Conservation (phyloP, 2,888 invertebrate genomes). For the Rhaphigaster nebulosa region DNA sequence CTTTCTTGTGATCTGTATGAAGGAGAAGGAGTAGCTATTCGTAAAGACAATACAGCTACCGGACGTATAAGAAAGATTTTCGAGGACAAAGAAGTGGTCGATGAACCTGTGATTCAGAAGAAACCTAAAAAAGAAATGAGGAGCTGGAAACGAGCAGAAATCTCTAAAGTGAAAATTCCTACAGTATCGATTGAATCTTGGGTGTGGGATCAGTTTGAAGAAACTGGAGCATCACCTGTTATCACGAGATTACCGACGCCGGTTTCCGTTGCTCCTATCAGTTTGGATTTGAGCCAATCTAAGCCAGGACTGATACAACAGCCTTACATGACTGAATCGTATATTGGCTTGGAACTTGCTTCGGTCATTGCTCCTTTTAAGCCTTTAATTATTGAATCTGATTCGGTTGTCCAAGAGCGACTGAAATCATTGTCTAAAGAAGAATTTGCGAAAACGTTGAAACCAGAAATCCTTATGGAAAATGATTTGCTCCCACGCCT, state of each 20-base stretch:
- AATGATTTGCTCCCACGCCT: conserved; percentile 73
- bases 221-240: conserved; percentile 50
- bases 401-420: conserved; percentile 70
- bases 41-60: conserved; percentile 71
- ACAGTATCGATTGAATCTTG: conserved; percentile 59
- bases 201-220: conserved; percentile 63
- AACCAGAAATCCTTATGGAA: conserved; percentile 74
- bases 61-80: conserved; percentile 80
- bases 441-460: conserved; percentile 74
- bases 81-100: conserved; percentile 74
- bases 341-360: conserved; percentile 74
- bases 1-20: conserved; percentile 73
- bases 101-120: conserved; percentile 59
- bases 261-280: conserved; percentile 72
- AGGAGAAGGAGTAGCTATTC: conserved; percentile 74
- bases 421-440: conserved; percentile 73
- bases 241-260: conserved; percentile 71
- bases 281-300: conserved; percentile 71
- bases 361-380: conserved; percentile 76
- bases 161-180: conserved; percentile 45
- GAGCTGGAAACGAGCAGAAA: conserved; percentile 62
- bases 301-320: conserved; percentile 67
- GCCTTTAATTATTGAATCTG: conserved; percentile 72
- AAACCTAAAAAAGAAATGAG: conserved; percentile 62
- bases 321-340: conserved; percentile 71